Evolutionary conservation across 35 echinoderm and acorn worm species (phyloP), one percentile per base, ranked within the genome.

Genomic region (Eucidaris tribuloides): DNA sequence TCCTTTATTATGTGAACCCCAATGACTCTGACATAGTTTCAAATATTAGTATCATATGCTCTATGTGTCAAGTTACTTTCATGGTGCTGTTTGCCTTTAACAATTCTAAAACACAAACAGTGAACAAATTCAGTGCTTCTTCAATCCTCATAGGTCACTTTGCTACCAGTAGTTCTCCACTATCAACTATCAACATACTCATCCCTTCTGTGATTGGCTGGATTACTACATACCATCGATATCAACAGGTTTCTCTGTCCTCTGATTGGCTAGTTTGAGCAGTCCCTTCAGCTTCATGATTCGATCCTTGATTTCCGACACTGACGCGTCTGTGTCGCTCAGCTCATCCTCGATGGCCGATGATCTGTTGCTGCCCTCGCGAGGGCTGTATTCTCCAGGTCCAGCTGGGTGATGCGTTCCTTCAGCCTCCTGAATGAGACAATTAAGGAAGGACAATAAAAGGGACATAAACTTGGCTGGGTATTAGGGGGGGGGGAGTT

Each of bases 371-470:
- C 89, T 80, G 89, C 94, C 58, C 90, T 77, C 40, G 94, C 94
- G 18, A 97, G 90, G 55, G 94, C 94, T 42, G 94, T 97, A 79
- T 97, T 97, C 41, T 97, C 94, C 23, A 97, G 57, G 64, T 97
- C 94, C 20, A 97, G 74, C 71, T 97, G 94, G 14, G 82, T 82
- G 45, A 97, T 83, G 3, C 94, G 58, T 62, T 97, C 94, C 71
- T 97, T 97, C 20, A 97, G 41, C 64, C 89, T 82, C 42, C 94
- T 97, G 38, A 20, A 45, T 42, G 36, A 28, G 7, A 72, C n/a
- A n/a, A n/a, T n/a, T n/a, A n/a, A n/a, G n/a, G n/a, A n/a, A n/a
- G n/a, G n/a, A n/a, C n/a, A n/a, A n/a, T n/a, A n/a, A n/a, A n/a
- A n/a, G n/a, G n/a, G n/a, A n/a, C n/a, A n/a, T n/a, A n/a, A n/a